These are phyloP conservation scores for Clostera curtula DNA, from an alignment of 2,888 invertebrate genomes.

Conservation along the genomic window DNA sequence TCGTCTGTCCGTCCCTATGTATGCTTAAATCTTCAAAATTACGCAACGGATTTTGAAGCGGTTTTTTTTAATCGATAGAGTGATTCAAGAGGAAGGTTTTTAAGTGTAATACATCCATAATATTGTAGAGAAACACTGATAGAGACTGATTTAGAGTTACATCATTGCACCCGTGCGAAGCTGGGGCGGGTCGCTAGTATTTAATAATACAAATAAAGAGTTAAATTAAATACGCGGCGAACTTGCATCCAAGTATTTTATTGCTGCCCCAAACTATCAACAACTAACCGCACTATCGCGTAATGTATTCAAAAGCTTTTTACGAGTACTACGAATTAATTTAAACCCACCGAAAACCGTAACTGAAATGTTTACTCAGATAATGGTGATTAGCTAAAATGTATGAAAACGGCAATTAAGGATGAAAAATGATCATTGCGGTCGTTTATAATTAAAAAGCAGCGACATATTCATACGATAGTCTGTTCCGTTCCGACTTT, in stretches of 20 bases:
- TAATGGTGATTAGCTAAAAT: slow-evolving; percentile 65
- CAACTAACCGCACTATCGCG: slow-evolving; percentile 10
- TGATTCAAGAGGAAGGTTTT: too few relatives aligned
- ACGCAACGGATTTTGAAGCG: too few relatives aligned
- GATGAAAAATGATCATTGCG: slow-evolving; percentile 71
- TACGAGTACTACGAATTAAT: slow-evolving; percentile 22
- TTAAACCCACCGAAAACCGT: slow-evolving; percentile 25
- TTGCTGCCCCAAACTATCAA: slow-evolving; percentile 37
- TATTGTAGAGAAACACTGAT: too few relatives aligned
- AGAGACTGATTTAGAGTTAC: too few relatives aligned
- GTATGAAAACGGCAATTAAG: slow-evolving; percentile 64
- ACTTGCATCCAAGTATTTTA: slow-evolving; percentile 38
- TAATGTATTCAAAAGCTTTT: slow-evolving; percentile 18
- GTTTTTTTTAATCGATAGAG: too few relatives aligned
- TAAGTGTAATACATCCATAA: too few relatives aligned
- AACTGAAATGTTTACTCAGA: slow-evolving; percentile 34
- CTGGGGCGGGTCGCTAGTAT: too few relatives aligned
- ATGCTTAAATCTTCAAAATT: too few relatives aligned
- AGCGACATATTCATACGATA: slow-evolving; percentile 45
- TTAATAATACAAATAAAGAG: too few relatives aligned
- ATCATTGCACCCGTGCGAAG: too few relatives aligned
- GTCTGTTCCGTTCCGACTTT: slow-evolving; percentile 51
- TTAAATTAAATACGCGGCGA: too few relatives aligned
- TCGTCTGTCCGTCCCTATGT: too few relatives aligned
- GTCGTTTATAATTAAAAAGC: slow-evolving; percentile 67